These are phyloP conservation scores for Drosophila watanabei DNA, from an alignment of 1,140 invertebrate species.

Conservation along the genomic window DNA sequence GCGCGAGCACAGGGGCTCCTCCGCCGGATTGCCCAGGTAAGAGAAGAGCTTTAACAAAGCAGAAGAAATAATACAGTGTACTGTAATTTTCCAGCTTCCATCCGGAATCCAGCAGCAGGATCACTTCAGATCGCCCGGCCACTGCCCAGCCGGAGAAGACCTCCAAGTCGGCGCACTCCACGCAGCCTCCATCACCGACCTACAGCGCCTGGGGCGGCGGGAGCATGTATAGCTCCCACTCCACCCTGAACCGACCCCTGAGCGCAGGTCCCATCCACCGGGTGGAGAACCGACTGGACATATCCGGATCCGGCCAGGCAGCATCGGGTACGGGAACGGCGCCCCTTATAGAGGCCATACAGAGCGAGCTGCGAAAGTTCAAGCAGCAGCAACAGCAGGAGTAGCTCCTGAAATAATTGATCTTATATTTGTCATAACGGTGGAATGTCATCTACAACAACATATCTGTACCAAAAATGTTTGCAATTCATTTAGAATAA, in stretches of 20 bases:
- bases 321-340: constrained; percentile 86
- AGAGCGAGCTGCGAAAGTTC: constrained; percentile 88
- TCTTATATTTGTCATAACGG: constrained; percentile 11
- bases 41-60: neutral
- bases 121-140: constrained; percentile 64
- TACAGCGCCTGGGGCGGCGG: constrained; percentile 80
- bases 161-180: constrained; percentile 72
- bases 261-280: constrained; percentile 88
- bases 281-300: constrained; percentile 85
- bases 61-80: no score
- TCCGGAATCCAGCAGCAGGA: constrained; percentile 43
- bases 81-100: constrained; percentile 31
- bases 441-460: constrained; percentile 6
- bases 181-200: constrained; percentile 80
- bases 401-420: constrained; percentile 8
- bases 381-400: constrained; percentile 71
- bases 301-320: constrained; percentile 23
- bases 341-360: constrained; percentile 89
- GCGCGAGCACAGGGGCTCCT: constrained; percentile 80
- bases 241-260: constrained; percentile 85
- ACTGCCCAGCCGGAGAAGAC: constrained; percentile 83
- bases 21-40: constrained; percentile 75
- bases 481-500: constrained; percentile 52
- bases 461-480: constrained; percentile 24
- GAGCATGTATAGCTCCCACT: constrained; percentile 74